Evolutionary conservation across 1,140 invertebrate genomes (phyloP).

Genomic region (Andrena cerasifolii): DNA sequence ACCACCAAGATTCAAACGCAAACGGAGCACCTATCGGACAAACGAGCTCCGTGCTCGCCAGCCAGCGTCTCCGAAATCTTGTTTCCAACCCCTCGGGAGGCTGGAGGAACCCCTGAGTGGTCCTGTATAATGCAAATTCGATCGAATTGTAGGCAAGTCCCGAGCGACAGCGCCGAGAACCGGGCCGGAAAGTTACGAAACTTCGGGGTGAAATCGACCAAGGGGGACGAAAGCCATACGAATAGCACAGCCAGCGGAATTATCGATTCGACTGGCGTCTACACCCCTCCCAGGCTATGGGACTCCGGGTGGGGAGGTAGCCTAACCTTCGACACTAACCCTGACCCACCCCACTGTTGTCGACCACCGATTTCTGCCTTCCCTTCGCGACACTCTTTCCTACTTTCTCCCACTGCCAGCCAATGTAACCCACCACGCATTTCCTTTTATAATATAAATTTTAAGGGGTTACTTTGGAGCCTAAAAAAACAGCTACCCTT

Average conservation of each 20-base stretch:
- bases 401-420: not conserved
- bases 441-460: too few species aligned
- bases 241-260: constrained; percentile 16
- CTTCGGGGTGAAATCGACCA: not conserved
- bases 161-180: not conserved
- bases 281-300: constrained; percentile 20
- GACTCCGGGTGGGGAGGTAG: constrained; percentile 23
- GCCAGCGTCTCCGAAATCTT: not conserved
- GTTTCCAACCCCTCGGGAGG: not conserved
- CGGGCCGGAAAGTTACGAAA: constrained; percentile 1
- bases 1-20: too few species aligned
- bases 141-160: not conserved
- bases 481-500: too few species aligned
- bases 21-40: too few species aligned
- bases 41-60: not conserved
- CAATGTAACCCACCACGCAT: not conserved
- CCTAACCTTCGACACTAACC: constrained; percentile 67
- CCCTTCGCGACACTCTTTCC: constrained; percentile 1
- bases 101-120: not conserved
- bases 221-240: constrained; percentile 14
- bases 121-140: constrained; percentile 25
- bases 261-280: constrained; percentile 41
- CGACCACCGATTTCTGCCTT: constrained; percentile 14
- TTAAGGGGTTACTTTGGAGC: too few species aligned
- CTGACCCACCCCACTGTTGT: constrained; percentile 60